Base-by-base conservation (phyloP, 1,140 invertebrate species). In the Chymomyza costata region DNA sequence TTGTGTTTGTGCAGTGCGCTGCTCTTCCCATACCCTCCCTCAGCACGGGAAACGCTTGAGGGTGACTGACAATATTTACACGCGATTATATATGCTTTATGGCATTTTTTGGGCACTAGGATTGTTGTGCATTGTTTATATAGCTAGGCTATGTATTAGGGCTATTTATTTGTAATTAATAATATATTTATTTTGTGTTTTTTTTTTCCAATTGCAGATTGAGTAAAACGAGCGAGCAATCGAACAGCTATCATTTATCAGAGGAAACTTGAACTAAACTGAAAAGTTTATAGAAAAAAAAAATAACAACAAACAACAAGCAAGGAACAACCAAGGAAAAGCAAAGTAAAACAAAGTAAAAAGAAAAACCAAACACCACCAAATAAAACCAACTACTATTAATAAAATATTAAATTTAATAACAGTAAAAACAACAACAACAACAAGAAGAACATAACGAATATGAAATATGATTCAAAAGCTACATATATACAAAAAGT, bases 371-470 rank as follows among this genome's bases (percentile, higher is more conserved):
- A 78, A 80, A 83, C 82, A 84, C 82, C 82, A 83, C 82, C 82
- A 84, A 84, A 67, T 55, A 83, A 83, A 83, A 83, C 81, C 81
- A 84, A 84, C 81, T 83, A 84, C 71, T 81, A 80, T 68, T 81
- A 80, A 73, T 50, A 68, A 59, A 63, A 63, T 25, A 30, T 43
- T 32, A 43, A 41, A 11, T 11, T n/a, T n/a, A 28, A 28, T n/a
- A 17, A 41, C 2, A 30, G 10, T 14, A 49, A n/a, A n/a, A 51
- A 32, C 3, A 51, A 51, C 8, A 49, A 39, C 19, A 49, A 49
- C 40, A 59, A 38, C 31, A 48, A 63, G 54, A 71, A 47, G 53
- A 55, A 82, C 59, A 67, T 62, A 82, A 82, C 63, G 76, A 82
- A 71, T 82, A n/a, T n/a, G n/a, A n/a, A 82, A 82, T 82, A 78